Conservation (phyloP, 1,140 invertebrate genomes). For the Saccostrea cuccullata region DNA sequence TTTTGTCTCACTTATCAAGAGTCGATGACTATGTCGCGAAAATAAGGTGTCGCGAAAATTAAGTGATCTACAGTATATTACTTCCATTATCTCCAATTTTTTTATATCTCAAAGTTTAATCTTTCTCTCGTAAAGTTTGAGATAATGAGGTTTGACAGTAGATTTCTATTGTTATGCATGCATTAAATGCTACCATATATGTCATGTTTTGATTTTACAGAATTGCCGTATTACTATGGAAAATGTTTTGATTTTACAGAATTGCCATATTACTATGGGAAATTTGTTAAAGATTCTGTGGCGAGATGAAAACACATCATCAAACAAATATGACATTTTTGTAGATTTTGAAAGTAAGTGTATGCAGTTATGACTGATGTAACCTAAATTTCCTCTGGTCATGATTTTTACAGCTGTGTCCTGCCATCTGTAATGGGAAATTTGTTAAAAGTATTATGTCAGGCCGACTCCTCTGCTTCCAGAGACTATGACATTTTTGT, state of each 20-base stretch:
- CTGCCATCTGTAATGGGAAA: conserved; percentile 53
- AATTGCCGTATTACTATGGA: conserved; percentile 42
- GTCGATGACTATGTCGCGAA: too few species aligned
- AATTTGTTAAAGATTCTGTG: conserved; percentile 51
- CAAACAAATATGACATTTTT: conserved; percentile 42
- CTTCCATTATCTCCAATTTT: too few species aligned
- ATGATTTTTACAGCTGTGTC: conserved; percentile 31
- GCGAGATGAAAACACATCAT: conserved; percentile 37
- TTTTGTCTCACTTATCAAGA: too few species aligned
- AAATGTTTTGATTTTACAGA: conserved; percentile 39
- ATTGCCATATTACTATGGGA: conserved; percentile 42
- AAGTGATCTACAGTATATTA: too few species aligned
- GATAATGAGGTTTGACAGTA: too few species aligned
- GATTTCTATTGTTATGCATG: too few species aligned
- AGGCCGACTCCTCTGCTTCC: conserved; percentile 43
- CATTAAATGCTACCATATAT: background rate
- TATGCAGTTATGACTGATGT: background rate
- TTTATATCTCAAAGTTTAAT: too few species aligned
- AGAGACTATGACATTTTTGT: conserved; percentile 54
- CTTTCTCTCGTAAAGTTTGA: too few species aligned
- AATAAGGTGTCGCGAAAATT: too few species aligned
- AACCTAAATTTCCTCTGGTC: conserved; percentile 23
- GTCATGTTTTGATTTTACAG: conserved; percentile 20
- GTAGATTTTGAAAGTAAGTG: conserved; percentile 56
- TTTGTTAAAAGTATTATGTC: conserved; percentile 53